A percentile compares a stretch with the other conserved stretches of the same genome.
These are phyloP conservation scores for Nezara viridula DNA, from an alignment of 2,888 invertebrate species.

Conservation along the genomic window DNA sequence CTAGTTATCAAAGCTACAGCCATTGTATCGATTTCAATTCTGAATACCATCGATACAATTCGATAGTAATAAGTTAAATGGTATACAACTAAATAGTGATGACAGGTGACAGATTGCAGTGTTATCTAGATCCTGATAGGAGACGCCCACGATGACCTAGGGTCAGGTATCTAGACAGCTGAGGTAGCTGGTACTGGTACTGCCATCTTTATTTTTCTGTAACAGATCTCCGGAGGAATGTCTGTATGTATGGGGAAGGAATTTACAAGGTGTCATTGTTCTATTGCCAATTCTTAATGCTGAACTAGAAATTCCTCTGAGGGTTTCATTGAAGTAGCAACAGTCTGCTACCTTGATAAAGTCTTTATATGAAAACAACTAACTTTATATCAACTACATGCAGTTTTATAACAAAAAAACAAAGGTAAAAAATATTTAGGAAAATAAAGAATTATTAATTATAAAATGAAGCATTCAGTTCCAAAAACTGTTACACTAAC, in stretches of 20 bases:
- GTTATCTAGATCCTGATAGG: not conserved
- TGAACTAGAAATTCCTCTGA: not conserved
- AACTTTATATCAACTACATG: no score
- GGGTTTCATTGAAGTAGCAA: not conserved
- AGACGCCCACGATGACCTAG: conserved; percentile 4
- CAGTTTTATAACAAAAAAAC: no score
- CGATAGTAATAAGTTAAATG: not conserved
- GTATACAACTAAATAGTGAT: not conserved
- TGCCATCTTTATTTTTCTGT: not conserved
- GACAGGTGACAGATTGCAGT: not conserved
- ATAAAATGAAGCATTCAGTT: no score
- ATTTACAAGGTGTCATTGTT: not conserved
- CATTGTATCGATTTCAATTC: not conserved
- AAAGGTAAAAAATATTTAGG: no score
- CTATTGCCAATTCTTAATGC: not conserved
- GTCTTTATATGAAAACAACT: no score
- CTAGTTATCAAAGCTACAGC: not conserved
- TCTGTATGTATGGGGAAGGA: not conserved
- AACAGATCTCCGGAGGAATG: not conserved
- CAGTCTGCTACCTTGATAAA: no score
- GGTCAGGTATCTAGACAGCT: not conserved
- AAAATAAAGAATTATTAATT: no score
- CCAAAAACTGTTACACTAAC: no score
- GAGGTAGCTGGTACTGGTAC: not conserved
- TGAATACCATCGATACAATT: not conserved